Base-by-base conservation (phyloP, 2,113 vertebrate species). In the Perca flavescens region DNA sequence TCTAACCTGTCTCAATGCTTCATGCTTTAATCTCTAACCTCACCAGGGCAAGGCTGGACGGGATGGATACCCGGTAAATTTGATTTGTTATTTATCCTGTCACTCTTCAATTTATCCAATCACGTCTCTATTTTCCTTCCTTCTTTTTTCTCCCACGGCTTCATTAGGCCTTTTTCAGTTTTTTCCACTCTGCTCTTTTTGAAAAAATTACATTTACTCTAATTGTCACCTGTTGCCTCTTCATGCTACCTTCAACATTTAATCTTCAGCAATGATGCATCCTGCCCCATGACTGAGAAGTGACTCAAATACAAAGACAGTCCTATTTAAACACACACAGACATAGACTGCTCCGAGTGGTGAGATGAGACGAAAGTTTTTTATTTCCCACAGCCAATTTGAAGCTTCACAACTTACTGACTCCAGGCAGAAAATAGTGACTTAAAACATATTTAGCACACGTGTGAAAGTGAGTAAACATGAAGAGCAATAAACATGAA, bases 11-110 rank as follows among this genome's bases (percentile, higher is more conserved):
- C 84, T 82, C 74, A 82, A 60, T 89, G 77, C 83, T 92, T 92
- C 94, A 76, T 95, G 88, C 17, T 96, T 90, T 94, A 88, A 79
- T 96, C 91, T 94, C 90, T 95, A 96, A 96, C 96, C 92, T 95
- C 93, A 94, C 95, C 97, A 99, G 98, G 98, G 98, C 92, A 97
- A 97, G 91, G 94, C 96, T 94, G 98, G 98, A 97, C 96, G 97
- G 13, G 97, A 99, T 92, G 98, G 98, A 96, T 99, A 98, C 93
- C 98, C 98, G 97, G 98, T 99, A 99, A 99, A 96, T 96, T 93
- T 86, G 34, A 85, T 78, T 90, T 88, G 58, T 85, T 91, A 81
- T 89, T 87, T 85, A 88, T 80, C 75, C 80, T 92, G 22, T 91
- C 88, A 84, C 85, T 89, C 50, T 86, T 92, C 79, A 43, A 43